phyloP scores from a whole-genome alignment of 2,797 vertebrate genomes.

The Sebastes variabilis region DNA sequence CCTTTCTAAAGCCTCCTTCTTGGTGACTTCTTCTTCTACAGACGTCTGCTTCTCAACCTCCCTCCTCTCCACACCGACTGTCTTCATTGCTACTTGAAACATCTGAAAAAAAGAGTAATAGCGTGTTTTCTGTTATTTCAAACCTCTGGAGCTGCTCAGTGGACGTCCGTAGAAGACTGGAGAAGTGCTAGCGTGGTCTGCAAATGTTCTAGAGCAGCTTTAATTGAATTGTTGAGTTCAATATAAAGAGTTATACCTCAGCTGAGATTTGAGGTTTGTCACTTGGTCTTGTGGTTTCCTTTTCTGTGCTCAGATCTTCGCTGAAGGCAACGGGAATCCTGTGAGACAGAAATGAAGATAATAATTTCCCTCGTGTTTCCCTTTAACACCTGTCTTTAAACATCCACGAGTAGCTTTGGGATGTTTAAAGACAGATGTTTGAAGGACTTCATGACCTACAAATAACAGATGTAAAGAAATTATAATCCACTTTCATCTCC shows the following conservation, averaged over 20 bases:
- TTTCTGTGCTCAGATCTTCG: slow-evolving; percentile 48
- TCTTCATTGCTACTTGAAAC: slow-evolving; percentile 38
- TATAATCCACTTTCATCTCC: background rate
- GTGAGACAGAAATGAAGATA: background rate
- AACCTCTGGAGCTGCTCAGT: background rate
- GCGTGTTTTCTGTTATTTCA: background rate
- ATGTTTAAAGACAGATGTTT: background rate
- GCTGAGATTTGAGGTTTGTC: slow-evolving; percentile 46
- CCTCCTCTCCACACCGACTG: slow-evolving; percentile 56
- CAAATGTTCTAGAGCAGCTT: background rate
- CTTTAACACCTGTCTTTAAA: background rate
- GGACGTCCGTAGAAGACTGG: background rate
- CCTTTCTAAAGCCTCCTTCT: slow-evolving; percentile 75
- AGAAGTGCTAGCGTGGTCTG: background rate
- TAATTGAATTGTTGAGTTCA: background rate
- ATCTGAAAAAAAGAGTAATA: slow-evolving; percentile 41
- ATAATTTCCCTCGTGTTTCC: background rate
- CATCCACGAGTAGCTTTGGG: background rate
- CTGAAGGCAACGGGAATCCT: slow-evolving; percentile 54
- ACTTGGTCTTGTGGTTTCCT: slow-evolving; percentile 24
- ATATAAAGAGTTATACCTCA: slow-evolving; percentile 55
- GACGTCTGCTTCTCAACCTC: slow-evolving; percentile 69
- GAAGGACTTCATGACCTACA: background rate
- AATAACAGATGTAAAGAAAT: background rate
- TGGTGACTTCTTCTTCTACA: slow-evolving; percentile 69